Percentiles rank a stretch among this genome's conserved stretches.
These are phyloP conservation scores for Acanthurus tractus DNA, from an alignment of 2,797 vertebrate species.

Conservation along the genomic window DNA sequence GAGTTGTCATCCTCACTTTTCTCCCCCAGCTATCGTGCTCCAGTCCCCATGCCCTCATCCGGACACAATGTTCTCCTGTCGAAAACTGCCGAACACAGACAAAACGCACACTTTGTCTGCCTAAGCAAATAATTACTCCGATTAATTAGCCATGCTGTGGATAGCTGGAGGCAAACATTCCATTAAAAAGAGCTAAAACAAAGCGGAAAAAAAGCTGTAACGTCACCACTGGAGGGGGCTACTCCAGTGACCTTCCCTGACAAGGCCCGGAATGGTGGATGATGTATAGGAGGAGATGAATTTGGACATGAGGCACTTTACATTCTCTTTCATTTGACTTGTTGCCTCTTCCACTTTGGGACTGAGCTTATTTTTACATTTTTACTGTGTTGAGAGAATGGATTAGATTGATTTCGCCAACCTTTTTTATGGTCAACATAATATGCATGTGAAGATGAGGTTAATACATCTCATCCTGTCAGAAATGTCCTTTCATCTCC, in stretches of 20 bases:
- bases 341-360: slow-evolving; percentile 26
- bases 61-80: slow-evolving; percentile 82
- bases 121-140: slow-evolving; percentile 88
- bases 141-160: slow-evolving; percentile 87
- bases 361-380: not conserved
- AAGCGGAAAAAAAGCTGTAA: slow-evolving; percentile 75
- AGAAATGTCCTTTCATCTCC: not conserved
- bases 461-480: not conserved
- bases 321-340: slow-evolving; percentile 42
- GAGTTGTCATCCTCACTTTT: slow-evolving; percentile 53
- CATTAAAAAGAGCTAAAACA: slow-evolving; percentile 79
- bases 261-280: slow-evolving; percentile 54
- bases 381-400: not conserved
- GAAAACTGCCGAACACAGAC: slow-evolving; percentile 83
- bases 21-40: slow-evolving; percentile 51
- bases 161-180: slow-evolving; percentile 83
- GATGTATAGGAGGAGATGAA: slow-evolving; percentile 46
- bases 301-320: slow-evolving; percentile 35
- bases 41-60: slow-evolving; percentile 70
- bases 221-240: slow-evolving; percentile 72
- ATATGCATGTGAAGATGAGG: not conserved
- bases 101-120: slow-evolving; percentile 85
- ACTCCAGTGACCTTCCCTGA: slow-evolving; percentile 73
- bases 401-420: not conserved
- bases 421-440: not conserved